Evolutionary conservation across 2,113 vertebrate species (phyloP), one percentile per base, ranked within the genome.

Genomic region (Neodon shergylaensis): DNA sequence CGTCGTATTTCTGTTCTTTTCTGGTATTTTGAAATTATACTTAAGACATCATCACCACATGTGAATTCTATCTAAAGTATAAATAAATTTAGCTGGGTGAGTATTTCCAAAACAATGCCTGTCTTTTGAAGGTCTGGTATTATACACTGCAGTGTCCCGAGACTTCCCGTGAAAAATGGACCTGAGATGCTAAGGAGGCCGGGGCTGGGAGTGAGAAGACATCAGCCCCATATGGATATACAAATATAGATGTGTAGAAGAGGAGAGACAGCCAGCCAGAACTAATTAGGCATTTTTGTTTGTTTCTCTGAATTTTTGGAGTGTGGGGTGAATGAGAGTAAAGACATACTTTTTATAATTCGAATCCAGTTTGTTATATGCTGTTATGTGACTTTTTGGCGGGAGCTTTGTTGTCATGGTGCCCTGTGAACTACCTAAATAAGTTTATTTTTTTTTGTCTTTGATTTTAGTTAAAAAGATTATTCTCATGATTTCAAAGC

Each of bases 21-120:
- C 76, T 49, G 88, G 91, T 84, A 92, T 97, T 97, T 97, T 81
- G 81, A 96, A 97, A 94, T 96, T 92, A 83, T 96, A 96, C 95
- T 96, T 96, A 96, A 97, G 94, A 95, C 81, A 94, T 96, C 85
- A 94, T 94, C 94, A 94, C 24, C 52, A 33, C 54, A 61, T 96
- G 72, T 79, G 90, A 96, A 91, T 94, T 85, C 76, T 88, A 44
- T 96, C 91, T 78, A 73, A 65, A 96, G 76, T 44, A 87, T 92
- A 95, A 95, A 85, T 96, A 96, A 65, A 91, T 96, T 86, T 94
- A 85, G 73, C 39, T 0, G 0, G 82, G 42, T 65, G 83, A 88
- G 10, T 96, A 49, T 97, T 93, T 96, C 83, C 85, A 85, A 94
- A 95, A 91, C 93, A 93, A 42, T 66, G 33, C 26, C 49, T 21